Percentiles rank a stretch among this genome's conserved stretches.
Conservation (phyloP, 2,888 invertebrate genomes). For the Keiferia lycopersicella region DNA sequence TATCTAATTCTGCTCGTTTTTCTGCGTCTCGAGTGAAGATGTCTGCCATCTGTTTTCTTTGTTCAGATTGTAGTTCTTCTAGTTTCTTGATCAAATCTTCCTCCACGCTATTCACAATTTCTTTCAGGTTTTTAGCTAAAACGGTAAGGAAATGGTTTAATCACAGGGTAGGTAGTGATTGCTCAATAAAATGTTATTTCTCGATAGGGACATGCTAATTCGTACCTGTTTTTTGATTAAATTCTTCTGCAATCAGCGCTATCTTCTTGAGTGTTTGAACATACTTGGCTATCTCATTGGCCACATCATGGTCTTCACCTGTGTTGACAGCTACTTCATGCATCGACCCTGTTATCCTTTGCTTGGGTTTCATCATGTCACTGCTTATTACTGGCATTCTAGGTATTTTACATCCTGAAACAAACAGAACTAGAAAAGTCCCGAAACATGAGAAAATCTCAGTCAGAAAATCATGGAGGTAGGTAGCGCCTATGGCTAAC, state of each 20-base stretch:
- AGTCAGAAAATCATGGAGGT: too few species aligned
- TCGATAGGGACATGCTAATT: not conserved
- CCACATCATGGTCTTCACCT: conserved; percentile 60
- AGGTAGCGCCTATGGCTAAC: too few species aligned
- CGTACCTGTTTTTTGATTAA: conserved; percentile 73
- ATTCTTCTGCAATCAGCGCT: conserved; percentile 75
- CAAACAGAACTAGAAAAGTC: too few species aligned
- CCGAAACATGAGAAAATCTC: too few species aligned
- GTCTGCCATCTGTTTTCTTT: not conserved
- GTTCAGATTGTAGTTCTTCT: conserved; percentile 61
- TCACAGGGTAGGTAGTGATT: too few species aligned
- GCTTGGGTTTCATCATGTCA: conserved; percentile 57
- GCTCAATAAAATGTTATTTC: too few species aligned
- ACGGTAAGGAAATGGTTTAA: not conserved
- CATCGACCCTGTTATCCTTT: conserved; percentile 41
- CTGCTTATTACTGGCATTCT: conserved; percentile 69
- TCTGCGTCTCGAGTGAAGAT: not conserved
- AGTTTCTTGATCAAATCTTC: conserved; percentile 69
- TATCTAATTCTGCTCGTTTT: not conserved
- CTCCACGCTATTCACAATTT: conserved; percentile 74
- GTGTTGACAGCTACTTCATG: conserved; percentile 64
- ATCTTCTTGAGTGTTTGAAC: conserved; percentile 67
- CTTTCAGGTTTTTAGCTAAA: conserved; percentile 70
- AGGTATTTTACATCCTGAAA: conserved; percentile 53
- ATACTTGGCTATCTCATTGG: conserved; percentile 63